Evolutionary conservation across 30 jellyfish, hydroid and myxozoan genomes (phyloP).

Genomic region (Aurelia aurita): DNA sequence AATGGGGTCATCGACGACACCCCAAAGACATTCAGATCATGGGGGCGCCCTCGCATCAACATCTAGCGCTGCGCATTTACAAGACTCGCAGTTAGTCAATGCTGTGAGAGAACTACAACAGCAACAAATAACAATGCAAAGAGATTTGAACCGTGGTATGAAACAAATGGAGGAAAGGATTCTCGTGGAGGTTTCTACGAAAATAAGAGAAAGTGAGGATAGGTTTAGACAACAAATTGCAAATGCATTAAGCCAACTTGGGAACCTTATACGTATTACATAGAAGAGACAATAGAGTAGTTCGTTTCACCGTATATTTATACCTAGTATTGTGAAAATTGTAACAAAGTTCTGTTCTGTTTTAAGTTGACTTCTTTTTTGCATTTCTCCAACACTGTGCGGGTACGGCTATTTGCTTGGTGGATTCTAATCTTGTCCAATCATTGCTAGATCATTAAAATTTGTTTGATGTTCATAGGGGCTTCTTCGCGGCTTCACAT

Average conservation of each 20-base stretch:
- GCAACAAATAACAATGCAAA: slow-evolving; percentile 74
- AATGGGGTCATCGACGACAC: neutral
- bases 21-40: neutral
- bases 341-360: too few relatives aligned
- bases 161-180: slow-evolving; percentile 70
- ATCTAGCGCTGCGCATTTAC: neutral
- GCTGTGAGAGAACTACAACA: slow-evolving; percentile 74
- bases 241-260: slow-evolving; percentile 62
- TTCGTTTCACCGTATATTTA: too few relatives aligned
- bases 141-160: slow-evolving; percentile 51
- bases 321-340: too few relatives aligned
- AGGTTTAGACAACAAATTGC: slow-evolving; percentile 72
- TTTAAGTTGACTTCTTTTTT: too few relatives aligned
- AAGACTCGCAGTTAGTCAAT: slow-evolving; percentile 41
- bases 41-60: slow-evolving; percentile 10
- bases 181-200: slow-evolving; percentile 46
- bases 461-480: too few relatives aligned
- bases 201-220: slow-evolving; percentile 58
- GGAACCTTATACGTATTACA: slow-evolving; percentile 63
- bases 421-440: too few relatives aligned
- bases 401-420: too few relatives aligned
- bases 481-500: too few relatives aligned
- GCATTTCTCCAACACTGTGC: too few relatives aligned
- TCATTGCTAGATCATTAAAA: too few relatives aligned
- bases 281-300: too few relatives aligned